Evolutionary conservation across 2,113 vertebrate genomes (phyloP), one percentile per base, ranked within the genome.

Genomic region (Zosterops pallidus): DNA sequence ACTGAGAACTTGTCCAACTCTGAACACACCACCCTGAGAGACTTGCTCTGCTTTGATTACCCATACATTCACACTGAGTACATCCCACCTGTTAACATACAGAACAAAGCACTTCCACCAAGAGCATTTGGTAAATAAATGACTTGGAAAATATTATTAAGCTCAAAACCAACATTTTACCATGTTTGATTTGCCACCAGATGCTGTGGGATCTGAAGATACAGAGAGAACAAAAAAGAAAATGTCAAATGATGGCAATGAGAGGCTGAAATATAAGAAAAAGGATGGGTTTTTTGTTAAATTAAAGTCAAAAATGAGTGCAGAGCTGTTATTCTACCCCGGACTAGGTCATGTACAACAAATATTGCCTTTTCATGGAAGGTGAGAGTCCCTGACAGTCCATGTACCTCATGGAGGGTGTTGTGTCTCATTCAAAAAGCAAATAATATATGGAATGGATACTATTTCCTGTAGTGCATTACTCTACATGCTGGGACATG

Each of bases 91-190:
- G 94, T 64, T 86, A 94, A 53, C 33, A n/a, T 8, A 86, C 49
- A 86, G 26, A 94, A 82, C 83, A 95, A 94, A 95, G 72, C 69
- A 62, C 72, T 93, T 81, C 76, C 80, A 95, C 86, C 69, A 92
- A 68, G 62, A 92, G 52, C 94, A 97, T 92, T 97, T 97, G 94
- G 91, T 86, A 92, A 92, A 94, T 89, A 95, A 97, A 95, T 94
- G 72, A 56, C 91, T 94, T 94, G 96, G 94, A 97, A 96, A 96
- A 97, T 64, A 94, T 56, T 91, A 87, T 89, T 82, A 94, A 94
- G 89, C 80, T 96, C 92, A 91, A 89, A 92, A 10, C 3, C 94
- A 92, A 69, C 41, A 53, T 82, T 91, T 84, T 81, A 64, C 83
- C 57, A 10, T 79, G 77, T 96, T 89, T 94, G 91, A 93, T 93